Evolutionary conservation across 2,888 invertebrate genomes (phyloP).

Genomic region (Rotaria magnacalcarata): DNA sequence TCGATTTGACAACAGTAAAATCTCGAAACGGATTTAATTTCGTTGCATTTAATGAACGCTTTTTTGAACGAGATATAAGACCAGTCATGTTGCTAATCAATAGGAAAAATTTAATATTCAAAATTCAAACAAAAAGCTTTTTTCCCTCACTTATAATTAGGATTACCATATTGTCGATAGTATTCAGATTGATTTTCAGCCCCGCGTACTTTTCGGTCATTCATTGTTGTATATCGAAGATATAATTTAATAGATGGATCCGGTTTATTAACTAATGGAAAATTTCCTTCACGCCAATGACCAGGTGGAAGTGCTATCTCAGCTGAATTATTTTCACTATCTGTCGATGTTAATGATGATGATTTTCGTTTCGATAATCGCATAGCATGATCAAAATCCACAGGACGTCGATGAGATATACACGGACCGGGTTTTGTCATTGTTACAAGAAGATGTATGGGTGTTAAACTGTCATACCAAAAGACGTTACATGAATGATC

Average conservation of each 20-base stretch:
- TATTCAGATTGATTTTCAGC: slow-evolving; percentile 42
- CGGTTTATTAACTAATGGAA: not conserved
- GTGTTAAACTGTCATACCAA: slow-evolving; percentile 24
- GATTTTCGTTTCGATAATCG: not conserved
- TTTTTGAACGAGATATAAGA: slow-evolving; percentile 40
- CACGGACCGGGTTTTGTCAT: not conserved
- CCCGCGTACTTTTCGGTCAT: slow-evolving; percentile 39
- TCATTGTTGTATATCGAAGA: not conserved
- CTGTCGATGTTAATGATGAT: not conserved
- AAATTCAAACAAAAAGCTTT: not conserved
- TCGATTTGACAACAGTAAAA: slow-evolving; percentile 7
- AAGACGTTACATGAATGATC: slow-evolving; percentile 68
- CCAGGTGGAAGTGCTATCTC: not conserved
- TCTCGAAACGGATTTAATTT: slow-evolving; percentile 3
- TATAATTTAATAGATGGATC: not conserved
- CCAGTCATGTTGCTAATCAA: slow-evolving; percentile 37
- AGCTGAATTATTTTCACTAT: not conserved
- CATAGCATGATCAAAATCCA: not conserved
- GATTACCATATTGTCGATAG: slow-evolving; percentile 43
- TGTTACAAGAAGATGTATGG: slow-evolving; percentile 11
- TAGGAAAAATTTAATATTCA: not conserved
- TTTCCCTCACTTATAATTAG: slow-evolving; percentile 30
- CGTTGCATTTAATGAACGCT: slow-evolving; percentile 36
- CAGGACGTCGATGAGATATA: slow-evolving; percentile 1
- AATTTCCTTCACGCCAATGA: not conserved